A percentile compares a stretch with the other conserved stretches of the same genome.
These are phyloP conservation scores for Phaedon cochleariae DNA, from an alignment of 2,888 invertebrate species.

Conservation along the genomic window DNA sequence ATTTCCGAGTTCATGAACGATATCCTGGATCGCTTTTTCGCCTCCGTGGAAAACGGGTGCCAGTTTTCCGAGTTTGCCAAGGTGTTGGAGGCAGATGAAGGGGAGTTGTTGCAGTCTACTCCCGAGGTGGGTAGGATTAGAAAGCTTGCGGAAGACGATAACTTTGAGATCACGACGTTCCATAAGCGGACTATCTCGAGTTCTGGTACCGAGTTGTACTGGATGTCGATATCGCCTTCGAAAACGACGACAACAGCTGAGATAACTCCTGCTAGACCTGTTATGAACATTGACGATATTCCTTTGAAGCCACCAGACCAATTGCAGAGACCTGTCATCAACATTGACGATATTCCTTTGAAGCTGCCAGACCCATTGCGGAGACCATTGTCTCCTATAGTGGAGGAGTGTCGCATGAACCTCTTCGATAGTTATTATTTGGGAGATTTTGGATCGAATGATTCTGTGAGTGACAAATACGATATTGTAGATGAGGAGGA, in stretches of 20 bases:
- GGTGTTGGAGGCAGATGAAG: slow-evolving; percentile 28
- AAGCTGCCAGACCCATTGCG: slow-evolving; percentile 53
- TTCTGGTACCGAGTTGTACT: slow-evolving; percentile 54
- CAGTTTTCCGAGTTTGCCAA: slow-evolving; percentile 37
- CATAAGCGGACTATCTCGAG: slow-evolving; percentile 47
- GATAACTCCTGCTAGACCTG: slow-evolving; percentile 13
- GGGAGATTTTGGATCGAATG: slow-evolving; percentile 12
- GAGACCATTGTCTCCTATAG: slow-evolving; percentile 50
- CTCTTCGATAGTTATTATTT: slow-evolving; percentile 37
- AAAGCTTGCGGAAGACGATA: slow-evolving; percentile 3
- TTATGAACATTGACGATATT: slow-evolving; percentile 56
- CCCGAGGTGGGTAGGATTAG: slow-evolving; percentile 30
- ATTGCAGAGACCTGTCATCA: slow-evolving; percentile 44
- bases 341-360: slow-evolving; percentile 57
- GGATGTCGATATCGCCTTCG: slow-evolving; percentile 51
- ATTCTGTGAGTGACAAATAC: neutral
- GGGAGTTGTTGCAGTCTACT: slow-evolving; percentile 41
- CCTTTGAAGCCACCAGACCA: slow-evolving; percentile 54
- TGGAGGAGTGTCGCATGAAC: slow-evolving; percentile 53
- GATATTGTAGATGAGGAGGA: neutral
- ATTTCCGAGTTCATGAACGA: slow-evolving; percentile 57
- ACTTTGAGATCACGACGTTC: slow-evolving; percentile 47
- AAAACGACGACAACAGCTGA: slow-evolving; percentile 9
- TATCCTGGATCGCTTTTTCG: slow-evolving; percentile 56
- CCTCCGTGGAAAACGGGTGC: slow-evolving; percentile 26